These are phyloP conservation scores for Istiophorus platypterus DNA, from an alignment of 2,113 vertebrate species.

Conservation along the genomic window DNA sequence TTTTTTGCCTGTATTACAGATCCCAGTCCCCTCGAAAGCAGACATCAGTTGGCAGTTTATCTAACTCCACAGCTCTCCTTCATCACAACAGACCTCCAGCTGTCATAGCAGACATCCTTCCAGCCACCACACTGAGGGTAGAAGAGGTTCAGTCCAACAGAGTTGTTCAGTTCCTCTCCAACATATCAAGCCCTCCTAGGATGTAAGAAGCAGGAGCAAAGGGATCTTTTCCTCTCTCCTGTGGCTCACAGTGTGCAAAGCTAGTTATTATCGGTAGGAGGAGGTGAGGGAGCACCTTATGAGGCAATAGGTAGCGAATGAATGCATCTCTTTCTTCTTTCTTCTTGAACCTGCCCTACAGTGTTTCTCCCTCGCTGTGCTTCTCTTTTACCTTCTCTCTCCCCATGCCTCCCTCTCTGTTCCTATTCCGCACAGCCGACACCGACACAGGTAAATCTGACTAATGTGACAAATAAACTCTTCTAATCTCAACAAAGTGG, in stretches of 20 bases:
- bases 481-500: constrained; percentile 85
- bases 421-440: constrained; percentile 61
- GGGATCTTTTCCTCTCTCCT: constrained; percentile 66
- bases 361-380: constrained; percentile 32
- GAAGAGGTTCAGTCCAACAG: constrained; percentile 68
- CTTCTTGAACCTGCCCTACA: constrained; percentile 22
- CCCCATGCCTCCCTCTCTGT: constrained; percentile 22
- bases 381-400: constrained; percentile 50
- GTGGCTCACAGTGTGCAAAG: constrained; percentile 65
- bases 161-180: constrained; percentile 55
- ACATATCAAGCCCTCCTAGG: constrained; percentile 61
- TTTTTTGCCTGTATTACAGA: constrained; percentile 63
- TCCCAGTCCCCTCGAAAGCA: constrained; percentile 57
- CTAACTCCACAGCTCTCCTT: constrained; percentile 68
- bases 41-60: constrained; percentile 76
- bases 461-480: constrained; percentile 86
- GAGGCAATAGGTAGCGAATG: constrained; percentile 51
- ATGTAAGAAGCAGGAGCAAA: constrained; percentile 63
- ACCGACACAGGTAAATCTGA: constrained; percentile 84
- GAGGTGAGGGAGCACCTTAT: constrained; percentile 57
- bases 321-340: constrained; percentile 43
- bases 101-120: constrained; percentile 70
- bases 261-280: constrained; percentile 69
- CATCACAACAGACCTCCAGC: constrained; percentile 77
- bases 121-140: constrained; percentile 70